Base-by-base conservation (phyloP, 1,140 invertebrate genomes). In the Sinella curviseta region DNA sequence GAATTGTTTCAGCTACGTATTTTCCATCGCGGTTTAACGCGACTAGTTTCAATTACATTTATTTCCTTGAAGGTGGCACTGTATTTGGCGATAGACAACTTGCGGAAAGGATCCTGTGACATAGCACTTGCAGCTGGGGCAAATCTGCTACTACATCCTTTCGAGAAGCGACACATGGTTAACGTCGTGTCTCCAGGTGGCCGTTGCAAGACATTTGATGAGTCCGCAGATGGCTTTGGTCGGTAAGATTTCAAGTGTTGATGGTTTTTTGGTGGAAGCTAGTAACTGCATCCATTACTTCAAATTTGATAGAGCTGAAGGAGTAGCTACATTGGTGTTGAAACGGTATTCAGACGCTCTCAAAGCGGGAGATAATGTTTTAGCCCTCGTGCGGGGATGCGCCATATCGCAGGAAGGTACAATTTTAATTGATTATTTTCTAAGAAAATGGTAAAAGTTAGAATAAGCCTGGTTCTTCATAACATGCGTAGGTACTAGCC, bases 131-230 rank as follows among this genome's bases (percentile, higher is more conserved):
- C 70, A 14, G 70, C 30, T 31, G 70, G 70, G 8, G 70, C 34
- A 4, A 74, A 74, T 24, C 70, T 74, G 1, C 24, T 74, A 33
- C 31, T 74, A 16, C 31, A 74, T 33, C 70, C 70, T 14, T 74
- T 74, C 30, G 16, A 74, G 24, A 74, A 35, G 70, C 14, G 24
- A 28, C 70, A 74, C 70, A 74, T 74, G 70, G 24, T 60, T 4
- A 60, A 60, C 57, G 57, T 60, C 24, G 57, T 26, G 4, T 60
- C 57, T 16, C 57, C 57, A 3, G 57, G 24, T 26, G 57, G 57
- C 8, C 14, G 70, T 8, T 74, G 70, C 70, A 74, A 74, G 31
- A 74, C 70, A 2, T 74, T 74, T 33, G 70, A 74, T 33, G 70
- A 74, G 24, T 28, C 14, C 8, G 70, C 70, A 28, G 70, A 74